phyloP scores from a whole-genome alignment of 2,888 invertebrate species.

The Augochlorella aurata region DNA sequence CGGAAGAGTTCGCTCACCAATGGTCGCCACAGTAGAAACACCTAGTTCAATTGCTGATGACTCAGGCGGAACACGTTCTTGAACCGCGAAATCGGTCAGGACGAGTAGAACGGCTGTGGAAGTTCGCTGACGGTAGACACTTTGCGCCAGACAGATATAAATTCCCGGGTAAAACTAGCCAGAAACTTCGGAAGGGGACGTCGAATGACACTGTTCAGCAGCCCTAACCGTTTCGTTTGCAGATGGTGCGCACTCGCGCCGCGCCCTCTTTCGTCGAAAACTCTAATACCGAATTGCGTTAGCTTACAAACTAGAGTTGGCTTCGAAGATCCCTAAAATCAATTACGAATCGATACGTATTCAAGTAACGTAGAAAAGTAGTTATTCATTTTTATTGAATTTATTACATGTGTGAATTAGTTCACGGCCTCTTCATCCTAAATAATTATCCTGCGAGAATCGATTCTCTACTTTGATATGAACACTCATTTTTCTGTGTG shows the following conservation, averaged over 20 bases:
- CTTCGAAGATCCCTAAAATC: too few species aligned
- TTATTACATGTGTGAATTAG: too few species aligned
- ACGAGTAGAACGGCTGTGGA: constrained; percentile 10
- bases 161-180: constrained; percentile 33
- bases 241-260: background rate
- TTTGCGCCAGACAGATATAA: constrained; percentile 28
- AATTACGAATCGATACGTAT: too few species aligned
- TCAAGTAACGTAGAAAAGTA: too few species aligned
- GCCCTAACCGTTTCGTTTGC: constrained; percentile 43
- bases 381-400: too few species aligned
- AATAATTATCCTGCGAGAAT: too few species aligned
- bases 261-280: constrained; percentile 15
- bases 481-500: background rate
- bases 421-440: too few species aligned
- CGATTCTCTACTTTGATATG: too few species aligned
- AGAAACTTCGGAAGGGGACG: constrained; percentile 16
- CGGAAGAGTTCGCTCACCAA: background rate
- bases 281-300: constrained; percentile 11
- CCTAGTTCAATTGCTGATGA: constrained; percentile 2
- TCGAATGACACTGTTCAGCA: constrained; percentile 25
- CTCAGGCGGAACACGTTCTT: background rate
- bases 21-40: background rate
- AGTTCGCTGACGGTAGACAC: constrained; percentile 23
- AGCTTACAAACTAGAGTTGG: too few species aligned
- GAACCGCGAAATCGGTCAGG: constrained; percentile 10